These are phyloP conservation scores for Chondrilla cf. caribensis DNA, from an alignment of 37 sponge, comb jelly and placozoan species.

Conservation along the genomic window DNA sequence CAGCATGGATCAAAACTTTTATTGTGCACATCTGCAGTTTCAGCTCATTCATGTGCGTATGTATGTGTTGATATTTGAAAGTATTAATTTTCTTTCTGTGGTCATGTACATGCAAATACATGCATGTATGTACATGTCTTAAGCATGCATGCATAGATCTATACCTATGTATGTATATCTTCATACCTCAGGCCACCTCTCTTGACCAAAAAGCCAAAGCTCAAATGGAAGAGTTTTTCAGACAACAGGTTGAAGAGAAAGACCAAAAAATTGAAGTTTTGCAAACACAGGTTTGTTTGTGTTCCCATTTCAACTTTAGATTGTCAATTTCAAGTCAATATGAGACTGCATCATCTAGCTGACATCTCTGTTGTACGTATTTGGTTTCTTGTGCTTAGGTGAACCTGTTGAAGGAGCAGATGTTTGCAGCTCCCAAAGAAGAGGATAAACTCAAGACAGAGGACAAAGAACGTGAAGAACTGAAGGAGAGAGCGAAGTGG, in stretches of 20 bases:
- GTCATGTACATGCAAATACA: not conserved
- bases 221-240: slow-evolving; percentile 70
- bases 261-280: slow-evolving; percentile 73
- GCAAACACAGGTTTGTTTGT: slow-evolving; percentile 55
- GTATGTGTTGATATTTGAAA: not conserved
- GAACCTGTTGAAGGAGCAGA: slow-evolving; percentile 10
- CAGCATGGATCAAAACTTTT: too few relatives aligned
- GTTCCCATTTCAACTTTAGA: too few relatives aligned
- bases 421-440: not conserved
- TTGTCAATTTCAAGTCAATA: too few relatives aligned
- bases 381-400: too few relatives aligned
- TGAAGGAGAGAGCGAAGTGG: slow-evolving; percentile 35
- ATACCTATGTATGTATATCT: not conserved
- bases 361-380: too few relatives aligned
- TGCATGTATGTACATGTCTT: not conserved
- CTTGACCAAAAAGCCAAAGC: slow-evolving; percentile 66
- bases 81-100: not conserved
- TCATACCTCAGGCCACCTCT: slow-evolving; percentile 26
- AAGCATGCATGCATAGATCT: not conserved
- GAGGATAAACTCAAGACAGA: not conserved
- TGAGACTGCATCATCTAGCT: too few relatives aligned
- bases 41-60: not conserved
- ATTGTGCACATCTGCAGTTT: too few relatives aligned
- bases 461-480: not conserved
- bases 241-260: slow-evolving; percentile 65